These are phyloP conservation scores for Rhinoptilus africanus DNA, from an alignment of 2,113 vertebrate species.

Conservation along the genomic window DNA sequence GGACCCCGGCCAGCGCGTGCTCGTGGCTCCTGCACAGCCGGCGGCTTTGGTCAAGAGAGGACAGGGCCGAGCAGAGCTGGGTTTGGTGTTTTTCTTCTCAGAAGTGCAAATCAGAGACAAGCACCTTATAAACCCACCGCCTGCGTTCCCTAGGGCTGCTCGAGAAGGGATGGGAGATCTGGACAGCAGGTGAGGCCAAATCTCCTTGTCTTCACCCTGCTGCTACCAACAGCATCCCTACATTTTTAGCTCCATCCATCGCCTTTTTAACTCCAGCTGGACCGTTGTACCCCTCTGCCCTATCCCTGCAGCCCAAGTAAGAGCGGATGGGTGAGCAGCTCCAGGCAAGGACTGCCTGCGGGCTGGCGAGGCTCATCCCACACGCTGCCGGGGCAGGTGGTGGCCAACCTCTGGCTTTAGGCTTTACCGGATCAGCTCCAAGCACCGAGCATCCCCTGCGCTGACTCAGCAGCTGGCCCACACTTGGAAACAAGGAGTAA, in stretches of 20 bases:
- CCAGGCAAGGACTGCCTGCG: neutral
- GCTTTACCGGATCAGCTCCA: neutral
- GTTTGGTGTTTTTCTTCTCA: neutral
- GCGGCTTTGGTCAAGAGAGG: accelerated
- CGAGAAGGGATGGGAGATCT: neutral
- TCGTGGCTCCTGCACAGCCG: accelerated
- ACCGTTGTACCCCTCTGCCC: neutral
- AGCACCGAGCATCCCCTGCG: accelerated
- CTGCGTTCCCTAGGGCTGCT: neutral
- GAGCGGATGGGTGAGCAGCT: neutral
- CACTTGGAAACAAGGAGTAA: neutral
- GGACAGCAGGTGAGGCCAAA: accelerated
- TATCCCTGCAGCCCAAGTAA: neutral
- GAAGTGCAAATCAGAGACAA: neutral
- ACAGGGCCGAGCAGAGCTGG: neutral
- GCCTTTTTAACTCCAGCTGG: neutral
- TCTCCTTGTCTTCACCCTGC: neutral
- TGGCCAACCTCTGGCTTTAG: neutral
- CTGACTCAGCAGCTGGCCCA: neutral
- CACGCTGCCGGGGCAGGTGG: accelerated
- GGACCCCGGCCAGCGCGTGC: neutral
- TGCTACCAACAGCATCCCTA: neutral
- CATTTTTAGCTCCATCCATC: neutral
- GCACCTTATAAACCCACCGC: neutral
- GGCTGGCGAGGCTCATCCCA: neutral